Evolutionary conservation across 2,113 vertebrate species (phyloP).

Genomic region (Embiotoca jacksoni): DNA sequence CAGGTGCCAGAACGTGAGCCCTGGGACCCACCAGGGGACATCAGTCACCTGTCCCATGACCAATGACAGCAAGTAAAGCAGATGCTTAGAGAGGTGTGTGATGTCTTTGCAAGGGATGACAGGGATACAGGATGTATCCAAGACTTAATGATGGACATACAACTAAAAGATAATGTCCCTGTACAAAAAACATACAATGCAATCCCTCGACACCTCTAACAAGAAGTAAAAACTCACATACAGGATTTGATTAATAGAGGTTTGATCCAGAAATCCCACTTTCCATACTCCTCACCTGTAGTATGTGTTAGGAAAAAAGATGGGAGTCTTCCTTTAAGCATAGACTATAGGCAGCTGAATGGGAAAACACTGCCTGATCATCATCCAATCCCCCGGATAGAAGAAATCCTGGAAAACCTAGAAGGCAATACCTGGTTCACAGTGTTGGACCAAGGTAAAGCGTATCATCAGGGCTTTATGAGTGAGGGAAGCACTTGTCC

Average conservation of each 20-base stretch:
- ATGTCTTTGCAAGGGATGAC: slow-evolving; percentile 10
- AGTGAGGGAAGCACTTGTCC: not conserved
- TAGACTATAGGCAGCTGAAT: not conserved
- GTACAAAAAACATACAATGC: slow-evolving; percentile 11
- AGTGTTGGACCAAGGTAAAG: not conserved
- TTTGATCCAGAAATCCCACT: not conserved
- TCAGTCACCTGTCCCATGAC: not conserved
- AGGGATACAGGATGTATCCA: not conserved
- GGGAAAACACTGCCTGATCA: too few species aligned
- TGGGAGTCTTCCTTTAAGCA: not conserved
- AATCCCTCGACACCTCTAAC: not conserved
- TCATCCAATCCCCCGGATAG: too few species aligned
- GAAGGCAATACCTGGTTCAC: not conserved
- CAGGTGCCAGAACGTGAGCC: not conserved
- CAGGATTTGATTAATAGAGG: not conserved
- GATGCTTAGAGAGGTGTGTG: slow-evolving; percentile 1
- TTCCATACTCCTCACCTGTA: not conserved
- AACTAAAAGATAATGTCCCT: not conserved
- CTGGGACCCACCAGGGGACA: slow-evolving; percentile 2
- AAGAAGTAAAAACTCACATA: not conserved
- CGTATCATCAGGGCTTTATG: not conserved
- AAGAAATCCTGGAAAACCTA: too few species aligned
- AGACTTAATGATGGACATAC: not conserved
- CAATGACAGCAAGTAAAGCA: not conserved
- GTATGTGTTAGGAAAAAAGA: not conserved